These are phyloP conservation scores for Drosophila seclusa DNA, from an alignment of 2,888 invertebrate genomes.

Conservation along the genomic window DNA sequence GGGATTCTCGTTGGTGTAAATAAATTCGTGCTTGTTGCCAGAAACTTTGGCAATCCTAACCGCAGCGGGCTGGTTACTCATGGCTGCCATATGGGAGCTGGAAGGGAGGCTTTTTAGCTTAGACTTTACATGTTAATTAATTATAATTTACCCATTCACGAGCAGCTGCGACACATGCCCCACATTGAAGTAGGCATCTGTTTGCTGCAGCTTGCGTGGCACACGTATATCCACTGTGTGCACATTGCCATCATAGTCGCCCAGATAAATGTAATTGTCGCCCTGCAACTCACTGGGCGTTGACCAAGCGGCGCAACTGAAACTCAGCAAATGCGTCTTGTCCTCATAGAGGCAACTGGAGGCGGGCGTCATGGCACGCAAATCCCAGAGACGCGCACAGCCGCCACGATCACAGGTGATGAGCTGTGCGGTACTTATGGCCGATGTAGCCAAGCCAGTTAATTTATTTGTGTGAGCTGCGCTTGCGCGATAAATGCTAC, in stretches of 20 bases:
- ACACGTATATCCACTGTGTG: slow-evolving; percentile 62
- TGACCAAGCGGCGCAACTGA: slow-evolving; percentile 60
- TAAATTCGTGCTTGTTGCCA: slow-evolving; percentile 19
- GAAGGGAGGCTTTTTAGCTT: not conserved
- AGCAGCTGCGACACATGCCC: slow-evolving; percentile 49
- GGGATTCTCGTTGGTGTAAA: slow-evolving; percentile 52
- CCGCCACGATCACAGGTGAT: slow-evolving; percentile 69
- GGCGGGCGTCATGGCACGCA: slow-evolving; percentile 41
- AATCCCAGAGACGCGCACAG: slow-evolving; percentile 63
- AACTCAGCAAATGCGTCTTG: slow-evolving; percentile 50
- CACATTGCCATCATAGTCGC: slow-evolving; percentile 66
- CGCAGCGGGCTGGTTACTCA: slow-evolving; percentile 58
- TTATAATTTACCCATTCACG: slow-evolving; percentile 52
- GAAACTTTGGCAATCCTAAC: slow-evolving; percentile 51
- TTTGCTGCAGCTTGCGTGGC: slow-evolving; percentile 45
- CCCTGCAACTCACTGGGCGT: slow-evolving; percentile 44
- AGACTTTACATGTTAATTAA: not conserved
- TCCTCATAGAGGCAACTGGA: slow-evolving; percentile 59
- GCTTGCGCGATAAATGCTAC: slow-evolving; percentile 47
- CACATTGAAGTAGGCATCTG: slow-evolving; percentile 45
- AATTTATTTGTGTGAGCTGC: slow-evolving; percentile 54
- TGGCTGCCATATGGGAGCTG: slow-evolving; percentile 59
- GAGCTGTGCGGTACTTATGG: slow-evolving; percentile 30
- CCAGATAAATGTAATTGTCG: slow-evolving; percentile 59
- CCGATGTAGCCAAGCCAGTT: slow-evolving; percentile 57